Base-by-base conservation (phyloP, 30 jellyfish, hydroid and myxozoan species). In the Mastigias papua region DNA sequence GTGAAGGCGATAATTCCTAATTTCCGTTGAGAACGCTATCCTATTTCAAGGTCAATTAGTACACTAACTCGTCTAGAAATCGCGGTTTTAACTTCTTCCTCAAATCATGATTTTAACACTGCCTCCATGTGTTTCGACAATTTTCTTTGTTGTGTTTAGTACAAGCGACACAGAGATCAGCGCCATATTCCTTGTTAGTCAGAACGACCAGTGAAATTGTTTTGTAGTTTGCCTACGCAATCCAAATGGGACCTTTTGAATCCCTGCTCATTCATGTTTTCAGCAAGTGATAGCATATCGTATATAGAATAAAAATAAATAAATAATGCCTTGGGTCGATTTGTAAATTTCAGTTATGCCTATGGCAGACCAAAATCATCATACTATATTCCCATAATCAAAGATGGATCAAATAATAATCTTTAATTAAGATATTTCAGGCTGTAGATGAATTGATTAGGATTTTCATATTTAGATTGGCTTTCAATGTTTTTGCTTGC, bases 11-110 rank as follows among this genome's bases (percentile, higher is more conserved):
- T 63, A 63, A 63, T 63, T 15, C 74, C 37, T 63, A 63, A 63
- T 63, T 63, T 63, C 74, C 74, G 74, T 63, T 23, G 74, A 9
- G 42, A 63, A 63, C 42, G 74, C 74, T 63, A 63, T 63, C 74
- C 46, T 7, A 25, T 63, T 63, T 63, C 46, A 22, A 63, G 74
- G 74, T 63, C 74, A 22, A 63, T 63, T 63, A 63, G 22, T 19
- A 63, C 23, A 23, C 67, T 23, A 51, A 51, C 25, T 51, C 5
- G 4, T 51, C 27, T 51, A 51, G 67, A 9, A 51, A 51, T 51
- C 25, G 27, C 16, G 27, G 27, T 51, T 16, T 9, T 51, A 17
- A 16, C 16, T 4, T 51, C 27, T 51, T 51, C 25, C 5, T 13
- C 17, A 1, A 51, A 51, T 5, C 16, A 5, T 51, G 27, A 2